Percentiles rank a stretch among this genome's conserved stretches.
These are phyloP conservation scores for Nemoura dubitans DNA, from an alignment of 2,888 invertebrate genomes.

Conservation along the genomic window DNA sequence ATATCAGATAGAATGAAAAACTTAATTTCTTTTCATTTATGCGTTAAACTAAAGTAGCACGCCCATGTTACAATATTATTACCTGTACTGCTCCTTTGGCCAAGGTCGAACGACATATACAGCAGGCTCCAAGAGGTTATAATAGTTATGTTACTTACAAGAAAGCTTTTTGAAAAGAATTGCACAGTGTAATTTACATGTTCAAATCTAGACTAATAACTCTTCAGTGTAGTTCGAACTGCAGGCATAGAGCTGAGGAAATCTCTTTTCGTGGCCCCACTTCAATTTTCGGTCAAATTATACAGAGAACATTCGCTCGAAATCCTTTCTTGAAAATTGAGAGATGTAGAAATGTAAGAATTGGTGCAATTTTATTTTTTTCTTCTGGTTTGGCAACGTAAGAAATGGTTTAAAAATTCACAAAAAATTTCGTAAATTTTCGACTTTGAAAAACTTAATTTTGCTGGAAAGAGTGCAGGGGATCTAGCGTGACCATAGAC, in stretches of 20 bases:
- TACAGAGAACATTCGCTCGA: no score
- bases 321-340: no score
- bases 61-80: conserved; percentile 12
- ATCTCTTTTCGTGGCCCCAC: background rate
- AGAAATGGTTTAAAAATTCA: no score
- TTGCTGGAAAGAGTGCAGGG: no score
- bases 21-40: conserved; percentile 12
- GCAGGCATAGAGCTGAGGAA: background rate
- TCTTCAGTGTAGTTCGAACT: background rate
- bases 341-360: no score
- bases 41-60: background rate
- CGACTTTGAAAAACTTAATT: no score
- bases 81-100: background rate
- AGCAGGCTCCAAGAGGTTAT: no score
- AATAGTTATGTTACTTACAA: no score
- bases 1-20: background rate
- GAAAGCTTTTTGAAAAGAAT: background rate
- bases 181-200: background rate
- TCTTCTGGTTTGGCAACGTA: no score
- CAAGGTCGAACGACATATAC: background rate
- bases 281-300: background rate
- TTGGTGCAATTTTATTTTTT: no score
- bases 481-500: no score
- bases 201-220: background rate
- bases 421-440: no score